These are phyloP conservation scores for Keiferia lycopersicella DNA, from an alignment of 2,888 invertebrate species.

Conservation along the genomic window DNA sequence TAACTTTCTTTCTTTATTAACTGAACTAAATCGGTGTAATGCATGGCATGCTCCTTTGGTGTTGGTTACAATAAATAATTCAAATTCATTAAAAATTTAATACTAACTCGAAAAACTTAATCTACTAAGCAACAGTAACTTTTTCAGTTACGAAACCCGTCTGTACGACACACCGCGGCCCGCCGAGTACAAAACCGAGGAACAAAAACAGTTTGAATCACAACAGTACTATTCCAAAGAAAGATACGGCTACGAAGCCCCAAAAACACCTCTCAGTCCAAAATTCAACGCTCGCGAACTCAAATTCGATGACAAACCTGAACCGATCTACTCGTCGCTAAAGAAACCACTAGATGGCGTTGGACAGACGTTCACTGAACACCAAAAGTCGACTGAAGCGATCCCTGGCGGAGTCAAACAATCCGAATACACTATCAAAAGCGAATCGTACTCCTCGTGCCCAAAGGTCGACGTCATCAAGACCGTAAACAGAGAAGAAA, in stretches of 20 bases:
- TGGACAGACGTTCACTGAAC: conserved; percentile 69
- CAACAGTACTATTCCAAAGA: conserved; percentile 55
- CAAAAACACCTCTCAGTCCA: conserved; percentile 70
- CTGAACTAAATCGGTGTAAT: conserved; percentile 33
- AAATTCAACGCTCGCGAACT: conserved; percentile 77
- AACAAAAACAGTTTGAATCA: conserved; percentile 52
- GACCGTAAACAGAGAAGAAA: conserved; percentile 59
- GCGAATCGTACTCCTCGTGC: conserved; percentile 68
- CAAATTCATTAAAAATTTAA: not conserved
- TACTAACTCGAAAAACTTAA: conserved; percentile 26
- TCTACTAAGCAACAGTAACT: conserved; percentile 47
- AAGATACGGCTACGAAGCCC: conserved; percentile 62
- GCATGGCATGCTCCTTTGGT: conserved; percentile 54
- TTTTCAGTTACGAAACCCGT: conserved; percentile 78
- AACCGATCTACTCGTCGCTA: conserved; percentile 68
- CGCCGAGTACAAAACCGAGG: conserved; percentile 60
- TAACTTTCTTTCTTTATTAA: conserved; percentile 29
- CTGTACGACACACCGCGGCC: conserved; percentile 78
- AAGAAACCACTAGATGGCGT: conserved; percentile 69
- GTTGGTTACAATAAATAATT: conserved; percentile 38
- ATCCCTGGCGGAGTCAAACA: conserved; percentile 73
- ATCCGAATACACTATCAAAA: conserved; percentile 65
- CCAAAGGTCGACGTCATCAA: conserved; percentile 67
- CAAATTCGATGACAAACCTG: conserved; percentile 69
- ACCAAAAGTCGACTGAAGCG: conserved; percentile 68